Base-by-base conservation (phyloP, 2,113 vertebrate genomes). In the Mystacornis crossleyi region DNA sequence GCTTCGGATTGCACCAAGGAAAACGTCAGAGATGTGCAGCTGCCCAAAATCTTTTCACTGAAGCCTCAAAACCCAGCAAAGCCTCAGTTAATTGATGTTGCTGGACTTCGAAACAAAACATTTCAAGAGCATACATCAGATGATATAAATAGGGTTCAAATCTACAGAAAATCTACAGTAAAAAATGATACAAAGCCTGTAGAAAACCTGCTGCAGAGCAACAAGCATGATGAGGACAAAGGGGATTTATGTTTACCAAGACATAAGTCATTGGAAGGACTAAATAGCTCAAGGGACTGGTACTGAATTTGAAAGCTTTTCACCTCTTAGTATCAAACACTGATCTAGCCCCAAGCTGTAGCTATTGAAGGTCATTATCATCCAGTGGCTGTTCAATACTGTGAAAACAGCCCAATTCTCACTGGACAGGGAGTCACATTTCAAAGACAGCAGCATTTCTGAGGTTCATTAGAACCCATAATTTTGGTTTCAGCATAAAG, bases 331-430 rank as follows among this genome's bases (percentile, higher is more conserved):
- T 82, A 95, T 90, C 91, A 94, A 91, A 83, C 92, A 86, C 91
- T 93, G 88, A 95, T 82, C 92, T 93, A 96, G 96, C 95, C 93
- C 64, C 90, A 93, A 95, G 96, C 91, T 82, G 93, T 77, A 94
- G 93, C 84, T 90, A 96, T 93, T 96, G 96, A 96, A 95, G 92
- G 92, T 96, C 92, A 96, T 95, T 92, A 96, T 90, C 85, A 90
- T 85, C 87, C 79, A 90, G 79, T 80, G 84, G 77, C 84, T 91
- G 90, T 88, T 96, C 93, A 93, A 96, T 96, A 96, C 50, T 81
- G 74, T 80, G 87, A 87, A 94, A 95, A 86, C 62, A 96, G 85
- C 34, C 50, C 90, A 94, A 81, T 93, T 96, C 93, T 93, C 95
- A 70, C 87, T 73, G 96, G 92, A 83, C 82, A 88, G 71, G 40